phyloP scores from a whole-genome alignment of 2,888 invertebrate genomes.

The Nephrotoma appendiculata region DNA sequence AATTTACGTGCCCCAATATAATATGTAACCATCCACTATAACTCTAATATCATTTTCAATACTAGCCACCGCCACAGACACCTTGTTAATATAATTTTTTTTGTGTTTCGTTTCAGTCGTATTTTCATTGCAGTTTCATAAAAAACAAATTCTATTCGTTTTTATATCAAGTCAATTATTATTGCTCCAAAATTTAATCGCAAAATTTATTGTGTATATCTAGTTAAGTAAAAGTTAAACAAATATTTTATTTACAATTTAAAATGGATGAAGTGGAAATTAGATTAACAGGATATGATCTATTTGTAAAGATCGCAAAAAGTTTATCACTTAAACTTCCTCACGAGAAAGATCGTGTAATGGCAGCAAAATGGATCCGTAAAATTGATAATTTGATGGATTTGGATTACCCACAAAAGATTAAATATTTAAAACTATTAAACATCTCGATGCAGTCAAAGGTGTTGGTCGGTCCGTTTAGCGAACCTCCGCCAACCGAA shows the following conservation, averaged over 20 bases:
- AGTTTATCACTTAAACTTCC: not conserved
- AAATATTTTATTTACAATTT: not conserved
- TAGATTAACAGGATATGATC: not conserved
- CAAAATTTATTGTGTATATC: not conserved
- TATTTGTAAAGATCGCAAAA: not conserved
- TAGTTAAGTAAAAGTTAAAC: not conserved
- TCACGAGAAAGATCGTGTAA: not conserved
- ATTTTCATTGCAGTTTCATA: not conserved
- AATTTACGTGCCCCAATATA: too few relatives aligned
- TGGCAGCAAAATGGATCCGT: not conserved
- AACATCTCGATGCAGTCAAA: not conserved
- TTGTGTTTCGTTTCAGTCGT: not conserved
- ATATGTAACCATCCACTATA: too few relatives aligned
- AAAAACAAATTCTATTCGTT: not conserved
- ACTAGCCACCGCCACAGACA: too few relatives aligned
- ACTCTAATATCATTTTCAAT: too few relatives aligned
- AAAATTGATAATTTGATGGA: not conserved
- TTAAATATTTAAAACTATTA: not conserved
- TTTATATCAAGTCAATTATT: not conserved
- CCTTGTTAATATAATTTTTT: not conserved
- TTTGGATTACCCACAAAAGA: not conserved
- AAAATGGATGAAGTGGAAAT: not conserved
- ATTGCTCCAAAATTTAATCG: not conserved
- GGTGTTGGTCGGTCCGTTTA: not conserved
- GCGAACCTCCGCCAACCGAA: not conserved